Conservation (phyloP, 2,888 invertebrate species). For the Sesia apiformis region DNA sequence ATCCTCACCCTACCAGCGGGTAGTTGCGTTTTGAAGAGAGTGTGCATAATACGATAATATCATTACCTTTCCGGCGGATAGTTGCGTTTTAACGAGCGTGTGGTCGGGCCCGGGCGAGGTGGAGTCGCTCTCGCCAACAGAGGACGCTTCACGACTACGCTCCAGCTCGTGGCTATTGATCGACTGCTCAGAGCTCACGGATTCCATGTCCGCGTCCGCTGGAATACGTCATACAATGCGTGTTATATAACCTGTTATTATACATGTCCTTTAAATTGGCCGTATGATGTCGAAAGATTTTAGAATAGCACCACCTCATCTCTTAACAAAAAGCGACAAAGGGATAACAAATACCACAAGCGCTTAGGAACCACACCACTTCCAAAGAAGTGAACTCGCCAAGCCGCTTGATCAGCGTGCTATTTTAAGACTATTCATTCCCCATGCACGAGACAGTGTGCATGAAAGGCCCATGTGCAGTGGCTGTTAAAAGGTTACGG, state of each 20-base stretch:
- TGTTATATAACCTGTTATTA: background rate
- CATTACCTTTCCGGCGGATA: slow-evolving; percentile 81
- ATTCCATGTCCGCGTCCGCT: slow-evolving; percentile 56
- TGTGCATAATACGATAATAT: background rate
- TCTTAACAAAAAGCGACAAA: no score
- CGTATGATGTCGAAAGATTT: background rate
- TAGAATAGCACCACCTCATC: no score
- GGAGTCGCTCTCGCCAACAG: slow-evolving; percentile 63
- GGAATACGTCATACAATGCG: background rate
- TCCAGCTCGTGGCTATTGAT: slow-evolving; percentile 55
- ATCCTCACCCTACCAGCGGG: background rate
- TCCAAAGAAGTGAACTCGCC: no score
- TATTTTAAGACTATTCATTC: no score
- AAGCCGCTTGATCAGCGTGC: no score
- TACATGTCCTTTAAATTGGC: background rate
- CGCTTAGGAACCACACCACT: no score
- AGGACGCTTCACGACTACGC: slow-evolving; percentile 56
- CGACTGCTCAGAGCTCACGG: slow-evolving; percentile 59
- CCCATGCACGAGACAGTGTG: no score
- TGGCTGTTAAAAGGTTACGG: no score
- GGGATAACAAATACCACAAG: no score
- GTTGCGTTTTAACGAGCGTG: slow-evolving; percentile 76
- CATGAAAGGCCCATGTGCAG: no score
- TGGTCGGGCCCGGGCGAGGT: slow-evolving; percentile 74
- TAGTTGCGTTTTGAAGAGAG: background rate